Evolutionary conservation across 35 echinoderm and acorn worm species (phyloP).

Genomic region (Ptychodera flava): DNA sequence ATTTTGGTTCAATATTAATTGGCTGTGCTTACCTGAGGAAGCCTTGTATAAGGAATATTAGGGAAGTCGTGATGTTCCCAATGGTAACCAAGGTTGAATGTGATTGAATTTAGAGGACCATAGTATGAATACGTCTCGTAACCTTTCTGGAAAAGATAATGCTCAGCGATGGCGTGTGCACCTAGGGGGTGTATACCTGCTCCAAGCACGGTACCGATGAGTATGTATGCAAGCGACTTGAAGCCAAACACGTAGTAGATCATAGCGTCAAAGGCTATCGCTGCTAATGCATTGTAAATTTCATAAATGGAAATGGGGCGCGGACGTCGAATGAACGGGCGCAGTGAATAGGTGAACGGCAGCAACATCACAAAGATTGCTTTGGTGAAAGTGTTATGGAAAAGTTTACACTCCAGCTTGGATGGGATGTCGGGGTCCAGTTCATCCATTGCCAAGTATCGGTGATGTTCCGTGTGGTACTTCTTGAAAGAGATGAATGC

Average conservation of each 20-base stretch:
- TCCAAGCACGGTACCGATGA: not conserved
- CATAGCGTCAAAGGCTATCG: not conserved
- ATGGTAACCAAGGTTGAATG: not conserved
- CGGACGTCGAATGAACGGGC: not conserved
- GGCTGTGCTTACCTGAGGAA: not conserved
- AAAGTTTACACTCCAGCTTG: not conserved
- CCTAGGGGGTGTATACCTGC: not conserved
- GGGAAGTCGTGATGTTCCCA: not conserved
- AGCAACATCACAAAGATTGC: not conserved
- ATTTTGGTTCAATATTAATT: no score
- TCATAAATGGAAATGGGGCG: not conserved
- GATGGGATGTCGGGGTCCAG: not conserved
- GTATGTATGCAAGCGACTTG: not conserved
- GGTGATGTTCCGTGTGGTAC: not conserved
- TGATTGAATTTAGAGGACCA: not conserved
- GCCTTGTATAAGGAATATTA: not conserved
- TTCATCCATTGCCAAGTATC: not conserved
- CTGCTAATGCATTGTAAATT: not conserved
- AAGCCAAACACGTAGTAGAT: not conserved
- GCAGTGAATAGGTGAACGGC: not conserved
- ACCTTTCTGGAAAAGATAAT: not conserved
- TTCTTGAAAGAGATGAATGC: not conserved
- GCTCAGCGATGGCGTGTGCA: not conserved
- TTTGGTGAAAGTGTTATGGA: not conserved
- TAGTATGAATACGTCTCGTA: not conserved